Conservation (phyloP, 2,797 vertebrate species). For the Chiloscyllium punctatum region DNA sequence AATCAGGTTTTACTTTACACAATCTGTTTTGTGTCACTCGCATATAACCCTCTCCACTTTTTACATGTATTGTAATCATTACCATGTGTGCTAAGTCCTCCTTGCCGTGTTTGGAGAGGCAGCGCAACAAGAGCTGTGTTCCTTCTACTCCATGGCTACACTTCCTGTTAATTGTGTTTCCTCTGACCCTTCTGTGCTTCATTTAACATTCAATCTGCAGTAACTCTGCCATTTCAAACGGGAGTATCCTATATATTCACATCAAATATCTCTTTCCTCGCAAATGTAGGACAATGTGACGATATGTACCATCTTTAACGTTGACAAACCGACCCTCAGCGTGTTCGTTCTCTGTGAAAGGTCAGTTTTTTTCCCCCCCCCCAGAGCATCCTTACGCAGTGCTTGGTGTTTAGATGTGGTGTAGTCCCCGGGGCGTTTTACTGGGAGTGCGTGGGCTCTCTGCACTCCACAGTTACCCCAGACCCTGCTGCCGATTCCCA, state of each 20-base stretch:
- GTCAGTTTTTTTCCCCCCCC: not conserved
- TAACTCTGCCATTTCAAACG: not conserved
- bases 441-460: not conserved
- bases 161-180: conserved; percentile 27
- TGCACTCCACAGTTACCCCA: not conserved
- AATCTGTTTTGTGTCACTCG: not conserved
- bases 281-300: not conserved
- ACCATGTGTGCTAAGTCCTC: conserved; percentile 4
- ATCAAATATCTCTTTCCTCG: not conserved
- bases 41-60: not conserved
- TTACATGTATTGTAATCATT: conserved; percentile 24
- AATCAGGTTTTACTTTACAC: not conserved
- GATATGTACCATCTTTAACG: not conserved
- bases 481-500: not conserved
- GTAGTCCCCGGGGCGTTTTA: not conserved
- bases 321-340: not conserved
- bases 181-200: not conserved
- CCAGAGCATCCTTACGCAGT: not conserved
- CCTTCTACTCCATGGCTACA: conserved; percentile 17
- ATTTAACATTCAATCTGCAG: conserved; percentile 25
- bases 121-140: not conserved
- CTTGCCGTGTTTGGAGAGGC: not conserved
- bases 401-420: not conserved
- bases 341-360: not conserved
- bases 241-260: not conserved